phyloP scores from a whole-genome alignment of 1,140 invertebrate genomes.

The Palaemon carinicauda region DNA sequence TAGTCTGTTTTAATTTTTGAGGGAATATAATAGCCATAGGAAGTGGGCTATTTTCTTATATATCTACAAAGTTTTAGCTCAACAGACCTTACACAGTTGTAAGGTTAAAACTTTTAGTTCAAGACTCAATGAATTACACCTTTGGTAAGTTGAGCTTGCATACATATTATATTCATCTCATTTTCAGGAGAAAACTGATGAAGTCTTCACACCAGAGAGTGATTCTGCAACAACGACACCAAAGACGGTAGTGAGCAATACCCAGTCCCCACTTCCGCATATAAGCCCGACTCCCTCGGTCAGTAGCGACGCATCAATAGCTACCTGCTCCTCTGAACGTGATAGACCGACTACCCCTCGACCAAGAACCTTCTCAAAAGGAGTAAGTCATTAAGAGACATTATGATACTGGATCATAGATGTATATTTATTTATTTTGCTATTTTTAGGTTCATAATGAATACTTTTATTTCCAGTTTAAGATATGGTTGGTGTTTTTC shows the following conservation, averaged over 20 bases:
- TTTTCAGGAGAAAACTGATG: conserved; percentile 71
- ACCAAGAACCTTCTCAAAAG: conserved; percentile 63
- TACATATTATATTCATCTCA: not conserved
- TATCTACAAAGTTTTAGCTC: too few species aligned
- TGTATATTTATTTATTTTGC: not conserved
- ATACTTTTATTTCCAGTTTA: too few species aligned
- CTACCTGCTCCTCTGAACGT: conserved; percentile 63
- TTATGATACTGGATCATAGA: not conserved
- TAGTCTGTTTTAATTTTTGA: too few species aligned
- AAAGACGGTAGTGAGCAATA: conserved; percentile 72
- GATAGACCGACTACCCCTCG: conserved; percentile 67
- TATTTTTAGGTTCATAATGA: not conserved
- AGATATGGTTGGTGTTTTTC: too few species aligned
- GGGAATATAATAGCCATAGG: too few species aligned
- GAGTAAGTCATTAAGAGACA: conserved; percentile 61
- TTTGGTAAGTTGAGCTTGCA: not conserved
- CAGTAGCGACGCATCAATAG: conserved; percentile 60
- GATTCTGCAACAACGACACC: conserved; percentile 74
- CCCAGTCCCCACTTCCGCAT: conserved; percentile 66
- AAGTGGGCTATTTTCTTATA: too few species aligned
- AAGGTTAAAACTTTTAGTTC: too few species aligned
- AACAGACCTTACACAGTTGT: too few species aligned
- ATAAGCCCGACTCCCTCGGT: conserved; percentile 59
- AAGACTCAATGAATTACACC: too few species aligned
- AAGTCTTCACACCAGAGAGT: conserved; percentile 71